Conservation (phyloP, 2,113 vertebrate genomes). For the Paramisgurnus dabryanus region DNA sequence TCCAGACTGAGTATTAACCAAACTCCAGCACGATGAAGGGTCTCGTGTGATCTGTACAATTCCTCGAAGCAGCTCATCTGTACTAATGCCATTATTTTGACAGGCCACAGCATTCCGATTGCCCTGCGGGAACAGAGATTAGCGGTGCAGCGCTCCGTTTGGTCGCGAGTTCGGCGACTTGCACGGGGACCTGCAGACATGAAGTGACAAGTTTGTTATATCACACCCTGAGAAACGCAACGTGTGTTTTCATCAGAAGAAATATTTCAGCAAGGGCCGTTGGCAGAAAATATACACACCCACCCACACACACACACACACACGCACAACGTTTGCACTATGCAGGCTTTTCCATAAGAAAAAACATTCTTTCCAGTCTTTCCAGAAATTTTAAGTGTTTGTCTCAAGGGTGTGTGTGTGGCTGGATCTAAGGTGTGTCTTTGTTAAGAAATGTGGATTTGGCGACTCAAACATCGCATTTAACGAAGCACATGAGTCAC, state of each 20-base stretch:
- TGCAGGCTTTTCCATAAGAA: background rate
- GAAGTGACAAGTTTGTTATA: slow-evolving; percentile 25
- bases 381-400: slow-evolving; percentile 18
- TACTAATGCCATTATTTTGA: background rate
- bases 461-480: too few relatives aligned
- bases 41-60: background rate
- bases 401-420: slow-evolving; percentile 4
- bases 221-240: slow-evolving; percentile 24
- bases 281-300: slow-evolving; percentile 18
- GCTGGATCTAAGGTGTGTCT: slow-evolving; percentile 3
- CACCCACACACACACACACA: background rate
- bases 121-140: background rate
- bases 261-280: background rate
- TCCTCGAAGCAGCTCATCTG: slow-evolving; percentile 12
- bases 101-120: too few relatives aligned
- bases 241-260: slow-evolving; percentile 29
- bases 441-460: background rate
- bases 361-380: slow-evolving; percentile 9
- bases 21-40: background rate
- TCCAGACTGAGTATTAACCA: background rate
- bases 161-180: background rate
- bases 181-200: slow-evolving; percentile 5
- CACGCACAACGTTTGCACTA: background rate
- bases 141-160: background rate
- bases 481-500: background rate